Conservation (phyloP, 2,888 invertebrate genomes). For the Phymatocera aterrima region DNA sequence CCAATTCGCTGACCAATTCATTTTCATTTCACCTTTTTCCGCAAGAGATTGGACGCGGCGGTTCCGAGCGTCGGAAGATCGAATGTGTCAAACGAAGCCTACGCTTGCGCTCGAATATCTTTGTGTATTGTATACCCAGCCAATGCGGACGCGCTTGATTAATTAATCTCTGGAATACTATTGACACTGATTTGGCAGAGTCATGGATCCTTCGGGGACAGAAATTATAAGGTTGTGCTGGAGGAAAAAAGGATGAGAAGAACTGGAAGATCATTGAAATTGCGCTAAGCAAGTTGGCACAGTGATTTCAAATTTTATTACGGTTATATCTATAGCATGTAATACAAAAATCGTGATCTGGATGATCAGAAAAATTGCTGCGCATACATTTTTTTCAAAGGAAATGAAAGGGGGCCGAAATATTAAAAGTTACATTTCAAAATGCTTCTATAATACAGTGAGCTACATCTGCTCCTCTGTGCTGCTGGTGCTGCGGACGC, state of each 20-base stretch:
- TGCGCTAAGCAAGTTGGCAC: neutral
- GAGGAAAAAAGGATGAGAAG: neutral
- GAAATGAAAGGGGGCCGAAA: conserved; percentile 9
- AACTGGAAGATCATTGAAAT: neutral
- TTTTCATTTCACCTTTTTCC: neutral
- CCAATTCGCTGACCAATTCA: neutral
- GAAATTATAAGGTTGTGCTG: neutral
- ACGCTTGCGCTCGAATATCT: neutral
- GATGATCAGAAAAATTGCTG: neutral
- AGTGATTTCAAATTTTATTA: too few relatives aligned
- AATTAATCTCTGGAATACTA: conserved; percentile 23
- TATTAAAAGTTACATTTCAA: conserved; percentile 14
- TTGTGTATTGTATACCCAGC: conserved; percentile 6
- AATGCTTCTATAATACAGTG: neutral
- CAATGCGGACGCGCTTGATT: conserved; percentile 6
- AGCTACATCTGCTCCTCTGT: neutral
- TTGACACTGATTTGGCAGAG: conserved; percentile 10
- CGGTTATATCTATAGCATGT: too few relatives aligned
- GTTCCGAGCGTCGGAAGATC: neutral
- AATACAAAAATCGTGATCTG: too few relatives aligned
- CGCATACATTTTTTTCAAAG: neutral
- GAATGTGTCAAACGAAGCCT: neutral
- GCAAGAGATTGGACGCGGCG: neutral
- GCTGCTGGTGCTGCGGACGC: neutral
- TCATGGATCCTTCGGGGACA: neutral